Base-by-base conservation (phyloP, 2,888 invertebrate genomes). In the Erebia palarica region DNA sequence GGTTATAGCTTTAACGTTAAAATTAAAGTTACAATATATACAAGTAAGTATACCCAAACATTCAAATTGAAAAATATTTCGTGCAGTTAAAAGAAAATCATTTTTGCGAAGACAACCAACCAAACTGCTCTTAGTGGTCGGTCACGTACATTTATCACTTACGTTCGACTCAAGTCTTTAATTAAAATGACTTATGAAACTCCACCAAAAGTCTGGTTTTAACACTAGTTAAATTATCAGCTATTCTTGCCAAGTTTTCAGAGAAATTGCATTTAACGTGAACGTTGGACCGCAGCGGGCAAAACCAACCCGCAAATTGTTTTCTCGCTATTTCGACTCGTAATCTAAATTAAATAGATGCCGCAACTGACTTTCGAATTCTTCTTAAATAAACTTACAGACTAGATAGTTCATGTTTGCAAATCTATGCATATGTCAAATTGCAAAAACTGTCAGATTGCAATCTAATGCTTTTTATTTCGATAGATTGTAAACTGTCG, bases 201-300 rank as follows among this genome's bases (percentile, higher is more conserved):
- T 68, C 60, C 68, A 67, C 51, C 64, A 64, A 73, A 72, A 64
- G 59, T 44, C 57, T 66, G 65, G 66, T 69, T 55, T 69, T 53
- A 75, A 65, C 75, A 68, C 75, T 68, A 71, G 68, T 71, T 73
- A 70, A 73, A 75, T 75, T 73, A 73, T 73, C 71, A 73, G 68
- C 71, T 68, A 68, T 64, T 51, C 59, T 75, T 73, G 75, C 75
- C 75, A 75, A 75, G 75, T 73, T 75, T 65, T 57, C 65, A 27
- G 53, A 60, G 65, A 71, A 71, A 73, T 73, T 71, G 69, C 75
- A 75, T 73, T 73, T 68, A 73, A 64, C 70, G 55, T 63, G 21
- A 55, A 67, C 71, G 61, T 65, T 68, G 67, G 36, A 73, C 71
- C 73, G 60, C 73, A 63, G 44, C 13, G 63, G 44, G 61, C 18